Base-by-base conservation (phyloP, 2,797 vertebrate species). In the Eidolon dupreanum region DNA sequence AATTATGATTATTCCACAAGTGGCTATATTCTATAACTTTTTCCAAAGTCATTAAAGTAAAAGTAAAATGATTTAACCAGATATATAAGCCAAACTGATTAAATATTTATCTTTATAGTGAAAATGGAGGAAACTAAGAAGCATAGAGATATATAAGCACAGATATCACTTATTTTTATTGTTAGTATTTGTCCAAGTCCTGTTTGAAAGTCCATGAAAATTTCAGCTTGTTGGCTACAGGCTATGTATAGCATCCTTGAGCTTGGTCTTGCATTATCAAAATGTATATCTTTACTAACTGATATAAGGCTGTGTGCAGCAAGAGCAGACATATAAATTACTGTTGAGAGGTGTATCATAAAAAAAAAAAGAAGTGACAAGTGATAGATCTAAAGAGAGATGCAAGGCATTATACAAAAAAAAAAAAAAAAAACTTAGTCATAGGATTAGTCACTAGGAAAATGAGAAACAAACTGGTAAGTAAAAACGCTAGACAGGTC, bases 21-120 rank as follows among this genome's bases (percentile, higher is more conserved):
- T 9, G 9, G 4, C 4, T 13, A 68, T 51, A 78, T 31, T 77
- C 8, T 2, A 41, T 41, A 94, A 71, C 19, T 77, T 86, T 90
- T 63, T 10, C 16, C 16, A 66, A 93, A 88, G 26, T 81, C 12
- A 82, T 46, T 89, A 81, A 70, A 78, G 33, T 86, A 71, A 90
- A 97, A 88, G 22, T 28, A 51, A 92, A 94, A 78, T 79, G n/a
- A 93, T 59, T 89, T 90, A 77, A 70, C 24, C 53, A 63, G 24
- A 59, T 24, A 57, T 10, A 75, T 33, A 83, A 73, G 33, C 22
- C 8, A 63, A 95, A 84, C 10, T 43, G 55, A 93, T 61, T 57
- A 89, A 66, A 59, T 89, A 65, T 84, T 77, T 38, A 59, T n/a
- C 38, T 88, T 93, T 57, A 55, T 5, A 83, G 75, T 66, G 43